Evolutionary conservation across 1,140 invertebrate genomes (phyloP), one percentile per base, ranked within the genome.

Genomic region (Paraescarpia echinospica): DNA sequence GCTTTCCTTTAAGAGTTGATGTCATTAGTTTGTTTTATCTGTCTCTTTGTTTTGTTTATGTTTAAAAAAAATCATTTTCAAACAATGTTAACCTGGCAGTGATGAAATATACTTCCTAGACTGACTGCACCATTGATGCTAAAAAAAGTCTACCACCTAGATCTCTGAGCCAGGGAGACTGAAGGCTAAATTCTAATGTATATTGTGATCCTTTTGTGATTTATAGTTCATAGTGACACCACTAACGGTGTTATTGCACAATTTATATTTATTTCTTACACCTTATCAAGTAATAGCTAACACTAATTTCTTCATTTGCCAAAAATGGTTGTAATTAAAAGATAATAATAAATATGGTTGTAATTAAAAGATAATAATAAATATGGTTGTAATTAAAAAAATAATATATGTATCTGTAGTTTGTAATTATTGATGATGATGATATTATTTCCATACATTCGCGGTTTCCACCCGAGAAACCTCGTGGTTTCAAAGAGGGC

Each of bases 381-480:
- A n/a, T 4, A 6, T 41, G 41, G 4, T 41, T 41, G 41, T 41
- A 41, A 12, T 41, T 77, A 27, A 27, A 77, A 1, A 27, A 77
- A 2, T 77, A 31, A 31, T 77, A 27, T n/a, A n/a, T 77, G 59
- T 77, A 27, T 77, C 59, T 31, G 22, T 31, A 77, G 59, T 77
- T 77, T 27, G 22, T 77, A 77, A 2, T 77, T 77, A 31, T 27
- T 77, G 41, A 77, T 92, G 91, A 48, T 91, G 91, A 91, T 91
- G 91, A 91, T 41, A 59, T 1, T 91, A 14, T 41, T 48, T 91
- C 34, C 41, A 48, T 91, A 91, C 41, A 91, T 91, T 91, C 91
- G 91, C 91, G 91, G 91, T 91, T 91, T 91, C 91, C 91, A 91
- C 91, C 91, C 48, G 91, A 91, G 48, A 59, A 48, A 48, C 41